Evolutionary conservation across 2,888 invertebrate genomes (phyloP).

Genomic region (Corythucha ciliata): DNA sequence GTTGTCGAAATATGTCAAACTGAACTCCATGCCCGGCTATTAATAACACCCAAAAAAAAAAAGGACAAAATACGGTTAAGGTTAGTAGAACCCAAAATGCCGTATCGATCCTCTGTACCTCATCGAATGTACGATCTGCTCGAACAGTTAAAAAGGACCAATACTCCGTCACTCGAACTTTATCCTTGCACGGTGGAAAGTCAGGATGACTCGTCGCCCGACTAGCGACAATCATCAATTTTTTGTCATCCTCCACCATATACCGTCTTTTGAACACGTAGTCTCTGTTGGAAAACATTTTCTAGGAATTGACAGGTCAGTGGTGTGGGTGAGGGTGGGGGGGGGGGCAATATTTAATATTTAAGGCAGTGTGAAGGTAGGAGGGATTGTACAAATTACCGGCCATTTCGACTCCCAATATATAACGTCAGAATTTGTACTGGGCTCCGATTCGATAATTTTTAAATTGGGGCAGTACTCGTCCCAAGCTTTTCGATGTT

Average conservation of each 20-base stretch:
- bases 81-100: not conserved
- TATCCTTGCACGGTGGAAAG: conserved; percentile 56
- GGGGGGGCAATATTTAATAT: not conserved
- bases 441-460: conserved; percentile 57
- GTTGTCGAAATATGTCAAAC: conserved; percentile 79
- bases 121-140: conserved; percentile 51
- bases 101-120: conserved; percentile 38
- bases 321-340: not conserved
- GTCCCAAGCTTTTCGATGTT: conserved; percentile 73
- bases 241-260: conserved; percentile 47
- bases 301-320: conserved; percentile 44
- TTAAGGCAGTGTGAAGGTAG: not conserved
- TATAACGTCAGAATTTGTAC: conserved; percentile 57
- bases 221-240: conserved; percentile 56
- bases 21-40: conserved; percentile 67
- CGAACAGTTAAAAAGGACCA: conserved; percentile 81
- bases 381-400: too few relatives aligned
- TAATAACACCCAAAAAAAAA: conserved; percentile 26
- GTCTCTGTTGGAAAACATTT: conserved; percentile 73
- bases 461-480: conserved; percentile 61
- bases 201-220: conserved; percentile 59
- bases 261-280: conserved; percentile 72
- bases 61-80: not conserved
- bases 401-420: conserved; percentile 90
- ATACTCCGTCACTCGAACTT: conserved; percentile 59